A percentile compares a stretch with the other conserved stretches of the same genome.
Conservation (phyloP, 2,888 invertebrate genomes). For the Dynastes grantii region DNA sequence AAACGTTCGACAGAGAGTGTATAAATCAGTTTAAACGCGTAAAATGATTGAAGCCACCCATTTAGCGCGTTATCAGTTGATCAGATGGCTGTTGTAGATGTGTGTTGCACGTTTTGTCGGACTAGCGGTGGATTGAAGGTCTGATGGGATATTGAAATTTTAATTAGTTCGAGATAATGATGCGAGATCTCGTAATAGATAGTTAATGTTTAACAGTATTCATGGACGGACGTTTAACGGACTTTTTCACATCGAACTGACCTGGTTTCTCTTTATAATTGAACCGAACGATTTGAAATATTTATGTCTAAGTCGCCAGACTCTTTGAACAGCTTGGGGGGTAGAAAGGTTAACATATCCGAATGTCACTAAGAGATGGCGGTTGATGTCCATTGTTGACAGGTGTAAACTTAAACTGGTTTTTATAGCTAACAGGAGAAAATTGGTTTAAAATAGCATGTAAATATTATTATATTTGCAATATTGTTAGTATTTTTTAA, state of each 20-base stretch:
- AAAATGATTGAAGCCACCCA: conserved; percentile 26
- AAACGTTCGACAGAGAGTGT: neutral
- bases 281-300: neutral
- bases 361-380: no score
- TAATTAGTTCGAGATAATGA: conserved; percentile 21
- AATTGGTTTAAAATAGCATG: no score
- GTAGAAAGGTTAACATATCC: no score
- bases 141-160: conserved; percentile 23
- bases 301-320: neutral
- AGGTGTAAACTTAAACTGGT: no score
- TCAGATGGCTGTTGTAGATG: conserved; percentile 23
- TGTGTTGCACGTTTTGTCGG: conserved; percentile 4
- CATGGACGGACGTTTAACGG: neutral
- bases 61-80: conserved; percentile 16
- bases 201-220: neutral
- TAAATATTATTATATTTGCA: no score
- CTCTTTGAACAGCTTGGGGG: neutral
- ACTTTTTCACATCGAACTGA: neutral
- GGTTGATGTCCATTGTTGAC: no score
- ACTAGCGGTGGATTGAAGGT: neutral
- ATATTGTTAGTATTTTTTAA: no score
- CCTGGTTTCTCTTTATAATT: neutral
- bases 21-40: conserved; percentile 12
- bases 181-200: neutral
- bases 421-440: no score